Evolutionary conservation across 2,797 vertebrate species (phyloP), one percentile per base, ranked within the genome.

Genomic region (Pipistrellus kuhlii): DNA sequence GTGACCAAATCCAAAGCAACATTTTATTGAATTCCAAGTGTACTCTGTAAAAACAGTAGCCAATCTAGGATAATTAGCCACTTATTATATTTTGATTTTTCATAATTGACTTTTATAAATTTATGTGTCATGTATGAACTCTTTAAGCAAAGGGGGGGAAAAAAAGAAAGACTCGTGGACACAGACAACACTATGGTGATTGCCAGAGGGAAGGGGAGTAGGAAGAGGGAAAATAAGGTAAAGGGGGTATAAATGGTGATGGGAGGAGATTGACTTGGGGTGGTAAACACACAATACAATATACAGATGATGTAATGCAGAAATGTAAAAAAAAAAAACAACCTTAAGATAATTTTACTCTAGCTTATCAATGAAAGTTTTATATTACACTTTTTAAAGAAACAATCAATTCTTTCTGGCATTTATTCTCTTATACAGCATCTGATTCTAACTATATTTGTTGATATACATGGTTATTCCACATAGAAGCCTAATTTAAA

Each of bases 401-500:
- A 48, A 78, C 6, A 77, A 15, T n/a, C 10, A 44, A 41, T 82
- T 41, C 7, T 71, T 77, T 41, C 48, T 91, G 44, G 62, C n/a
- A 88, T 72, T 83, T 88, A 81, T 57, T 75, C 71, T 92, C n/a
- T 83, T 69, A 64, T 69, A 66, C 20, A 75, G 51, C 18, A 57
- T 80, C 41, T 78, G 53, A 88, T n/a, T 89, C 83, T 66, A 94
- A 51, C 57, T 68, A 20, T 77, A 89, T 94, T 95, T 93, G 85
- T 75, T 91, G 90, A 89, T 78, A 89, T 5, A 86, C 68, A 90
- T 83, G 59, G 73, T 92, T 87, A 87, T 87, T 89, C 71, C 44
- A 77, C 41, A 92, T 41, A 46, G 46, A 85, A 96, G 35, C 66
- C 62, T 94, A 94, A 94, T 96, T 93, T 96, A 94, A 97, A 94